Conservation (phyloP, 2,797 vertebrate species). For the Chloroceryle inda region DNA sequence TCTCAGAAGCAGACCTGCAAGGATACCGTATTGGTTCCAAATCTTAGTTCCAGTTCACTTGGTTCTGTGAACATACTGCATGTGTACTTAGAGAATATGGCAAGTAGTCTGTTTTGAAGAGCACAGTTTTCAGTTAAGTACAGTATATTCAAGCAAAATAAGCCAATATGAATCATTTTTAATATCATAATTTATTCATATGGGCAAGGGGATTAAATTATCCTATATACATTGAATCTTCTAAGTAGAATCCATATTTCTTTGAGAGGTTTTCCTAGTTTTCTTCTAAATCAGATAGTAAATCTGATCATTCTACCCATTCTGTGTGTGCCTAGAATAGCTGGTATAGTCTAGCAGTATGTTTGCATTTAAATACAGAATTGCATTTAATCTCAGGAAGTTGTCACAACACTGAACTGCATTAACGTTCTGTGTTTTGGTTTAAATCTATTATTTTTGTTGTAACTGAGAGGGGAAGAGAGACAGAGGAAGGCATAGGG, state of each 20-base stretch:
- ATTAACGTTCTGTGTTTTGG: neutral
- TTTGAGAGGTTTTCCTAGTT: neutral
- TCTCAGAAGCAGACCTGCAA: neutral
- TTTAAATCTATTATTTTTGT: neutral
- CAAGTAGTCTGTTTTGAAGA: neutral
- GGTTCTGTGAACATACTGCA: neutral
- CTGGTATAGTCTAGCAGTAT: neutral
- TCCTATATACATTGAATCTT: neutral
- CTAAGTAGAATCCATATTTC: neutral
- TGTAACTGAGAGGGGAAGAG: neutral
- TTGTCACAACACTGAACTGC: neutral
- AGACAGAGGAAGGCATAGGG: neutral
- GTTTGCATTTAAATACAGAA: neutral
- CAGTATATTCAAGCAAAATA: neutral
- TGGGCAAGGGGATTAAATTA: neutral
- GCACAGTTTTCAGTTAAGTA: neutral
- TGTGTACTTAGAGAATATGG: neutral
- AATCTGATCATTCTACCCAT: neutral
- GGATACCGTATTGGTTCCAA: neutral
- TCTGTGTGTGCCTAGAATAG: neutral
- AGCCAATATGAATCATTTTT: neutral
- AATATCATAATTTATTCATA: neutral
- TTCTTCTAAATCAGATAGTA: neutral
- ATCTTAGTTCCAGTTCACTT: neutral
- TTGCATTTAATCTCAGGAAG: neutral